Evolutionary conservation across 2,888 invertebrate genomes (phyloP), one percentile per base, ranked within the genome.

Genomic region (Nomada ruficornis): DNA sequence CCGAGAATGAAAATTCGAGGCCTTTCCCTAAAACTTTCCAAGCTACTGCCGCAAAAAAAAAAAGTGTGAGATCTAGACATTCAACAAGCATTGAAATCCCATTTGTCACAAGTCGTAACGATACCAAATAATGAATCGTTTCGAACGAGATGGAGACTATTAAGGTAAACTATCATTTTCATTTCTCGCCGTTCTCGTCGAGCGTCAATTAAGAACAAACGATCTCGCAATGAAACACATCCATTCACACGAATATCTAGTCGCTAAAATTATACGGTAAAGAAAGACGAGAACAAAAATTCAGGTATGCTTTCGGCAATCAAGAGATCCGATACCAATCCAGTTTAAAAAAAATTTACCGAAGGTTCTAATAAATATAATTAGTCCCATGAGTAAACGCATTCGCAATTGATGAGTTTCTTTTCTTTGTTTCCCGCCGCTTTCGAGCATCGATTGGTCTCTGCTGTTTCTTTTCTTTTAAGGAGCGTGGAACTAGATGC

Each of bases 1-100:
- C 71, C 52, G 64, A 64, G 54, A 80, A 80, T 69, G 72, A 72
- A 80, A 80, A 73, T 60, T 72, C 52, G 63, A 78, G 78, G 72
- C 63, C 63, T 57, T 80, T 57, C 10, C 36, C 59, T 68, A 59
- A 23, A 36, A 44, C 50, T 23, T 36, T 63, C 57, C 68, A 80
- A 68, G 18, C 36, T 20, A 18, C 36, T 52, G 47, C 4, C 36
- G 7, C 36, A 7, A 36, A 36, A 42, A 44, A 15, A 13, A 5
- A 15, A 2, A 13, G 2, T 54, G n/a, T n/a, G n/a, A 54, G n/a
- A 57, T 68, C 62, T 75, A 65, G 10, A 65, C 65, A 52, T 64
- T 44, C 11, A 68, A 54, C 42, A 72, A 42, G 23, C 52, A 70
- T 42, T 64, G 55, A 64, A 71, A 60, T 62, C 60, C 54, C 26